A percentile compares a stretch with the other conserved stretches of the same genome.
These are phyloP conservation scores for Euura saliciscinereae DNA, from an alignment of 1,140 invertebrate genomes.

Conservation along the genomic window DNA sequence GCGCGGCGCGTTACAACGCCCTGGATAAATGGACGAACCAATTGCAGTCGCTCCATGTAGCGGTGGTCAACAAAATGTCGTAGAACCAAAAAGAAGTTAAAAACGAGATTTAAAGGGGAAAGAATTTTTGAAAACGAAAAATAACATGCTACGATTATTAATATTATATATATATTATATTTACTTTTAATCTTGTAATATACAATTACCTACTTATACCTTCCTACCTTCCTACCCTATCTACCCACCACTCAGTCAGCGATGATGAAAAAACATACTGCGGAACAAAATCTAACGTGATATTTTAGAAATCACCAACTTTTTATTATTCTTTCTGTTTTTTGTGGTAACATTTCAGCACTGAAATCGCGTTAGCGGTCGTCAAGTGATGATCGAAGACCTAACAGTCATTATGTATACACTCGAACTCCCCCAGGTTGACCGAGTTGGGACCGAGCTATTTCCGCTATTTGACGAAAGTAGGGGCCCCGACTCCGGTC, in stretches of 20 bases:
- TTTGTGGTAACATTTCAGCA: neutral
- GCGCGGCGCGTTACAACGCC: conserved; percentile 87
- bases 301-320: neutral
- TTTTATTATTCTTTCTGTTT: neutral
- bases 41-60: conserved; percentile 84
- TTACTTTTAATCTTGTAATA: neutral
- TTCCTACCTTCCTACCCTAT: no score
- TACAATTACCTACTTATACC: neutral
- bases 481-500: no score
- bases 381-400: neutral
- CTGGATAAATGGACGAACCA: conserved; percentile 97
- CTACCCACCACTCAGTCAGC: neutral
- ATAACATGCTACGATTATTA: neutral
- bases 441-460: no score
- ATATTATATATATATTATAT: neutral
- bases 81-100: conserved; percentile 46
- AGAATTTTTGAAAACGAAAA: neutral
- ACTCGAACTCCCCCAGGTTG: no score
- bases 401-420: no score
- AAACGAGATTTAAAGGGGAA: no score
- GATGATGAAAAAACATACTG: neutral
- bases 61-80: conserved; percentile 89
- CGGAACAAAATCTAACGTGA: conserved; percentile 5
- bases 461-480: no score
- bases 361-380: neutral